A percentile compares a stretch with the other conserved stretches of the same genome.
Conservation (phyloP, 2,797 vertebrate genomes). For the Paratrypauchen microcephalus region DNA sequence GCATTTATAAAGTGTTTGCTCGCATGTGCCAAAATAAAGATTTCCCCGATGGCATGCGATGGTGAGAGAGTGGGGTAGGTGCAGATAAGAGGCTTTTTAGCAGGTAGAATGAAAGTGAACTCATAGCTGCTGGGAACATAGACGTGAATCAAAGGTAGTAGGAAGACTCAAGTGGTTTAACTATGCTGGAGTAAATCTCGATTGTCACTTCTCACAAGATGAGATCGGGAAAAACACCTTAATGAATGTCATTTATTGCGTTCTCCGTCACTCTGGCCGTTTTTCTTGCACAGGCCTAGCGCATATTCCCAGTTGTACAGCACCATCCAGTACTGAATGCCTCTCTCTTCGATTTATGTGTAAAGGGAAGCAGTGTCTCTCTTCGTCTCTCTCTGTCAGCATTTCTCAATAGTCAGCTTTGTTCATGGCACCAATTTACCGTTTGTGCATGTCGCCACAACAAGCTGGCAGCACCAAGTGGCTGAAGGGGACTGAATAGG, state of each 20-base stretch:
- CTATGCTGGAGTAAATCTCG: slow-evolving; percentile 36
- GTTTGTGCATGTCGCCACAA: slow-evolving; percentile 41
- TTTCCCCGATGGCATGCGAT: slow-evolving; percentile 47
- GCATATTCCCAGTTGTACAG: slow-evolving; percentile 37
- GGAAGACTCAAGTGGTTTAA: slow-evolving; percentile 42
- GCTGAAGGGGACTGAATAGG: slow-evolving; percentile 55
- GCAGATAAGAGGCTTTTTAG: slow-evolving; percentile 51
- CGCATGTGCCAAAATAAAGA: slow-evolving; percentile 57
- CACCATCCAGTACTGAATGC: slow-evolving; percentile 29
- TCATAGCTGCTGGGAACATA: slow-evolving; percentile 43
- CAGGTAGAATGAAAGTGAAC: slow-evolving; percentile 57
- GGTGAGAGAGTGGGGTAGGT: slow-evolving; percentile 57
- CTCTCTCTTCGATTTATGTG: slow-evolving; percentile 39
- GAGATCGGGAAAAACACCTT: slow-evolving; percentile 44
- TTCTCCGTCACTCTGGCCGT: slow-evolving; percentile 19
- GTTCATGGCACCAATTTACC: slow-evolving; percentile 49
- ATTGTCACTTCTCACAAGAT: slow-evolving; percentile 28
- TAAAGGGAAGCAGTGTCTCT: slow-evolving; percentile 29
- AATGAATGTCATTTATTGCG: slow-evolving; percentile 47
- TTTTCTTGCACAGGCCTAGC: slow-evolving; percentile 45
- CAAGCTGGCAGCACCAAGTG: slow-evolving; percentile 54
- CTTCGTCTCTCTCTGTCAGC: slow-evolving; percentile 37
- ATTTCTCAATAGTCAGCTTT: slow-evolving; percentile 30
- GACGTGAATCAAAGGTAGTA: slow-evolving; percentile 58
- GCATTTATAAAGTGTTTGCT: slow-evolving; percentile 72